Conservation (phyloP, 2,113 vertebrate species). For the Cyanoramphus novaezelandiae region DNA sequence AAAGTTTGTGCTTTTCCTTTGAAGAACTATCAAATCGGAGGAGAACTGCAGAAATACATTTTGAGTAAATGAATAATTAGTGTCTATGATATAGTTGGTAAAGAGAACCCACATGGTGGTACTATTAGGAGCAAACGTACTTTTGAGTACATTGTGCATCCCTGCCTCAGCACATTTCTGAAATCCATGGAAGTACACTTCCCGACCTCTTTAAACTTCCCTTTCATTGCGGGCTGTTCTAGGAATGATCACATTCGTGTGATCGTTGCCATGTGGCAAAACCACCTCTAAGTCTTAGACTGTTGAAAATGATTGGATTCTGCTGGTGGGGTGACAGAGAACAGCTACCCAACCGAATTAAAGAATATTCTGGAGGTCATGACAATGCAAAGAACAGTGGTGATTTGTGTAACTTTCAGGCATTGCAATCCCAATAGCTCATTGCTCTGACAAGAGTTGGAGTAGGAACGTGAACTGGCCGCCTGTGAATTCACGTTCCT, state of each 20-base stretch:
- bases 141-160: neutral
- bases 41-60: neutral
- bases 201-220: neutral
- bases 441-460: constrained; percentile 34
- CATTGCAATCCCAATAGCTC: constrained; percentile 47
- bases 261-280: neutral
- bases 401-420: constrained; percentile 57
- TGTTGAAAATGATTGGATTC: neutral
- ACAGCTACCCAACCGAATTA: constrained; percentile 47
- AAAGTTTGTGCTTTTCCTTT: neutral
- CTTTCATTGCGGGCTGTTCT: neutral
- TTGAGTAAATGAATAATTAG: neutral
- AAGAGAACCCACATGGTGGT: neutral
- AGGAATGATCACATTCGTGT: neutral
- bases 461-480: constrained; percentile 16
- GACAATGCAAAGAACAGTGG: constrained; percentile 11
- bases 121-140: neutral
- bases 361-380: constrained; percentile 63
- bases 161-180: neutral
- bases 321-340: constrained; percentile 3
- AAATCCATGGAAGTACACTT: neutral
- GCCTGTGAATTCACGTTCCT: neutral
- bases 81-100: neutral
- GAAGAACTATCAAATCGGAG: neutral
- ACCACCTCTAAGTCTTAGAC: neutral